Percentiles rank a stretch among this genome's conserved stretches.
Conservation (phyloP, 2,113 vertebrate genomes). For the Mugil cephalus region DNA sequence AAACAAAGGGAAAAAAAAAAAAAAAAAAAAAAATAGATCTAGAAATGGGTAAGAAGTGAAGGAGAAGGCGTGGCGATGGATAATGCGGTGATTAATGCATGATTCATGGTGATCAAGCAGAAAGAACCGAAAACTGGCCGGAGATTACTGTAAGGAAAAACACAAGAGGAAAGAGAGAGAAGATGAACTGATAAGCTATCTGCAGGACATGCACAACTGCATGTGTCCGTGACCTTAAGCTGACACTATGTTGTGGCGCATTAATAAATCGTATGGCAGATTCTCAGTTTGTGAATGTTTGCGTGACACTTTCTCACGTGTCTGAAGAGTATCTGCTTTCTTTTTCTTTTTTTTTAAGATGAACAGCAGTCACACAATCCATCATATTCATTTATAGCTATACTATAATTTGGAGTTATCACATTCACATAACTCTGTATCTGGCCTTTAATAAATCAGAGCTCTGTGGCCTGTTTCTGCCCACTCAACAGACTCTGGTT, state of each 20-base stretch:
- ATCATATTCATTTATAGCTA: slow-evolving; percentile 46
- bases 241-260: slow-evolving; percentile 22
- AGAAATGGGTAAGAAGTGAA: slow-evolving; percentile 24
- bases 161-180: slow-evolving; percentile 10
- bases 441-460: slow-evolving; percentile 51
- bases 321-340: slow-evolving; percentile 45
- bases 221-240: slow-evolving; percentile 15
- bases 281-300: slow-evolving; percentile 42
- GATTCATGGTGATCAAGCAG: slow-evolving; percentile 26
- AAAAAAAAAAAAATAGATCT: slow-evolving; percentile 21
- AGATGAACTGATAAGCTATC: slow-evolving; percentile 31
- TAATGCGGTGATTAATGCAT: slow-evolving; percentile 21
- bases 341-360: slow-evolving; percentile 47
- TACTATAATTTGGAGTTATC: slow-evolving; percentile 52
- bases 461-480: slow-evolving; percentile 29
- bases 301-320: slow-evolving; percentile 68
- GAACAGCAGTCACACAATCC: slow-evolving; percentile 28
- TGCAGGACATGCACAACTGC: neutral
- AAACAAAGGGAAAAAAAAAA: slow-evolving; percentile 41
- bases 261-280: slow-evolving; percentile 38
- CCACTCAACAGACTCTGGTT: slow-evolving; percentile 38
- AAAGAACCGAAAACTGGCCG: slow-evolving; percentile 16
- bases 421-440: slow-evolving; percentile 58
- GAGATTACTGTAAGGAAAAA: slow-evolving; percentile 25
- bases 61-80: slow-evolving; percentile 18